Evolutionary conservation across 2,888 invertebrate species (phyloP), one percentile per base, ranked within the genome.

Genomic region (Operophtera brumata): DNA sequence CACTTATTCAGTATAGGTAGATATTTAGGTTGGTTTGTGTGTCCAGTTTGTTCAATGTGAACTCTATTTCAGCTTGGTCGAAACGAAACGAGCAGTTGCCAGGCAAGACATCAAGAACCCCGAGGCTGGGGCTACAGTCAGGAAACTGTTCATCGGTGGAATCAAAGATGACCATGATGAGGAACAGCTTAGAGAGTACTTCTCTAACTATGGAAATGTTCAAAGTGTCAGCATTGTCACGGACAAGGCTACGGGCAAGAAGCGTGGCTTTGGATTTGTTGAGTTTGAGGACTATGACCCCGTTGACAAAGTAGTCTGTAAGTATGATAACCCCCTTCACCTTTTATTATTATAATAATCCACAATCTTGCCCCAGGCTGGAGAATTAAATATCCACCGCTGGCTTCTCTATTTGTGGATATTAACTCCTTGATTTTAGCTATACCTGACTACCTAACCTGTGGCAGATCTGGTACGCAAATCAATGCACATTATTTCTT

Each of bases 261-360:
- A 96, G 69, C 93, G 98, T 69, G 99, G 99, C 4, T 99, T 99
- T 82, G 98, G 97, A 25, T 99, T 99, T 80, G 95, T 99, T 34
- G 97, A 98, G 80, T 99, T 97, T 80, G 97, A 98, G 75, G 99
- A 99, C 80, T 97, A 98, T 76, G 99, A 99, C 84, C 95, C 97
- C 3, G 99, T 99, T 52, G 99, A 99, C 80, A 99, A 98, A 92
- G 96, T 97, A 79, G 96, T 97, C 75, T 93, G 97, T 97, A 91
- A 95, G 96, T 94, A 72, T 69, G 1, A 11, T 46, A 45, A 6
- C 6, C 11, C 43, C 49, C 32, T 44, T 48, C 32, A 32, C 36
- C n/a, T 43, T 39, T 50, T 44, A 32, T 12, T 65, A 6, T 9
- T 13, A 9, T 11, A 14, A 6, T 20, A 8, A 43, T 47, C 84